phyloP scores from a whole-genome alignment of 2,888 invertebrate genomes.

The Nemotelus nigrinus region DNA sequence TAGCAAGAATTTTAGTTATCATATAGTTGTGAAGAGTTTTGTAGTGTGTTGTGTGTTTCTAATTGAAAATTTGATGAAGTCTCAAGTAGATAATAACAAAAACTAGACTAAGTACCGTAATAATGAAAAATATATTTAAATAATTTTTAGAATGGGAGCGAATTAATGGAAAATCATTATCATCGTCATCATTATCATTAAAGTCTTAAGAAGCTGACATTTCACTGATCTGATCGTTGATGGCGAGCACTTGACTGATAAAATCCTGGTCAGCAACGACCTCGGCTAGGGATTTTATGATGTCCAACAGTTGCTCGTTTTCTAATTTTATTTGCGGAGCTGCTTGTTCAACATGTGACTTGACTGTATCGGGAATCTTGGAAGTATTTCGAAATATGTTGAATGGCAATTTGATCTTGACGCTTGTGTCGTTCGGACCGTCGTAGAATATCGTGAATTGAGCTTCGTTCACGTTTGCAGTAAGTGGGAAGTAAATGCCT shows the following conservation, averaged over 20 bases:
- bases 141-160: slow-evolving; percentile 53
- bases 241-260: slow-evolving; percentile 78
- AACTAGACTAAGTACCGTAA: slow-evolving; percentile 34
- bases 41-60: background rate
- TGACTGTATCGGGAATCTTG: slow-evolving; percentile 71
- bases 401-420: slow-evolving; percentile 81
- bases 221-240: slow-evolving; percentile 83
- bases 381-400: slow-evolving; percentile 71
- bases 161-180: slow-evolving; percentile 37
- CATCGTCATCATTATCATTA: background rate
- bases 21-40: background rate
- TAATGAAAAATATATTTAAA: slow-evolving; percentile 36
- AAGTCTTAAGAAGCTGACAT: slow-evolving; percentile 76
- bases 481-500: slow-evolving; percentile 84
- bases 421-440: slow-evolving; percentile 70
- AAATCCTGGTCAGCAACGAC: slow-evolving; percentile 78
- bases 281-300: slow-evolving; percentile 73
- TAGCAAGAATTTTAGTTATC: too few species aligned
- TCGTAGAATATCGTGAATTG: slow-evolving; percentile 84
- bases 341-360: slow-evolving; percentile 73
- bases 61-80: slow-evolving; percentile 36
- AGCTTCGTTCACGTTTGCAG: slow-evolving; percentile 67
- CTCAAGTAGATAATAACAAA: slow-evolving; percentile 19
- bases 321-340: slow-evolving; percentile 79
- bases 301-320: slow-evolving; percentile 70